Evolutionary conservation across 2,888 invertebrate genomes (phyloP), one percentile per base, ranked within the genome.

Genomic region (Eristalinus sepulchralis): DNA sequence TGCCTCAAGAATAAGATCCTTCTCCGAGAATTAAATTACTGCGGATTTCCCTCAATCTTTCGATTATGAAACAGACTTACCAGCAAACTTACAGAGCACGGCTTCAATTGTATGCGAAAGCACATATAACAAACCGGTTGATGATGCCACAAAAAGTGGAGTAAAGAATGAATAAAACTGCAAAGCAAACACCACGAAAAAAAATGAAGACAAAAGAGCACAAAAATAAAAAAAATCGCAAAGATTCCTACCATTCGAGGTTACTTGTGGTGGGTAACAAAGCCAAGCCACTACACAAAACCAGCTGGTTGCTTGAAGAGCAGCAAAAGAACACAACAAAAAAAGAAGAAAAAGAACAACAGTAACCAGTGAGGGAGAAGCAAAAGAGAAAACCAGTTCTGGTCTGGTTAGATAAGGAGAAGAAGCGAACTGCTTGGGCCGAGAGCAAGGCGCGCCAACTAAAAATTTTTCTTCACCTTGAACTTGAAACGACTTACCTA

Each of bases 401-500:
- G 31, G 17, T 63, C 36, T 36, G 71, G 39, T 72, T 55, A 47
- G 59, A 39, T n/a, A 53, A 22, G 67, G 13, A 22, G 73, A 55
- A 36, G 62, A 75, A 13, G 68, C 34, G 60, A 47, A 64, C 75
- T 71, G 71, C 67, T 66, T 76, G 39, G 60, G 62, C 62, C 55
- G 47, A 17, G 47, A 8, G 17, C 47, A 17, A 71, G 70, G 70
- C 75, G 60, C 62, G 70, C 59, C 55, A 76, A 59, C 47, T 57
- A 17, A 47, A 22, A 70, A 79, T 71, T 75, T 57, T 84, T 76
- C 80, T 84, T 80, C 63, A 84, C 84, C 84, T 84, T 84, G 84
- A 84, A 84, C 84, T 84, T 84, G 84, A 60, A 84, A 80, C 76
- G 67, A 80, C 84, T 84, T 76, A 80, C 76, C 80, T 39, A 47